phyloP scores from a whole-genome alignment of 2,888 invertebrate species.

The Drosophila mulleri region DNA sequence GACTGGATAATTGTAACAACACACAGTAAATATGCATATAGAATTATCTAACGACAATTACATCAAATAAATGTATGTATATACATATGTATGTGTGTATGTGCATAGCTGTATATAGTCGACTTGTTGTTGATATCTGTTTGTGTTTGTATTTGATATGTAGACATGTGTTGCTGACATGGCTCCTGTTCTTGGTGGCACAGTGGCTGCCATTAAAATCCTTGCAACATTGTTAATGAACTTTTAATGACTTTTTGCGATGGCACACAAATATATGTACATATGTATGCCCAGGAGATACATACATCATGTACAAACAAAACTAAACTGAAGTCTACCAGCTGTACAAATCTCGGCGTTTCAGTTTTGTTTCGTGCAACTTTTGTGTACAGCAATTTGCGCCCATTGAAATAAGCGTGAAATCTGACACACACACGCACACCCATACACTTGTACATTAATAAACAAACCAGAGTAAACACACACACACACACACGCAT shows the following conservation, averaged over 20 bases:
- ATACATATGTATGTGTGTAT: neutral
- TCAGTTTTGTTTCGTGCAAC: conserved; percentile 41
- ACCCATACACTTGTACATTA: conserved; percentile 33
- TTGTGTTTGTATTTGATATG: conserved; percentile 52
- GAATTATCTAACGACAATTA: too few relatives aligned
- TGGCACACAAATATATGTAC: conserved; percentile 24
- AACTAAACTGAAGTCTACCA: conserved; percentile 35
- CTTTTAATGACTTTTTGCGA: conserved; percentile 82
- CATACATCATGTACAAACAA: conserved; percentile 43
- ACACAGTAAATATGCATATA: conserved; percentile 50
- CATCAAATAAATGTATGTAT: too few relatives aligned
- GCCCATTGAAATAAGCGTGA: conserved; percentile 64
- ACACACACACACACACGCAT: conserved; percentile 45
- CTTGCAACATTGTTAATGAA: conserved; percentile 81
- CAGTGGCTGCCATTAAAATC: conserved; percentile 67
- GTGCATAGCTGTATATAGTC: conserved; percentile 8
- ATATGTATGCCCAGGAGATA: conserved; percentile 18
- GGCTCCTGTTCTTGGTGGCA: conserved; percentile 42
- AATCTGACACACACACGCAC: conserved; percentile 56
- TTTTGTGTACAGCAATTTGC: conserved; percentile 48
- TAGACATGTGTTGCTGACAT: conserved; percentile 61
- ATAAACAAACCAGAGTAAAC: conserved; percentile 35
- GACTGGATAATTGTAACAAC: conserved; percentile 71
- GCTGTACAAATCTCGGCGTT: conserved; percentile 50
- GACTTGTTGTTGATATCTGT: conserved; percentile 38